These are phyloP conservation scores for Anas platyrhynchos DNA, from an alignment of 2,113 vertebrate species.

Conservation along the genomic window DNA sequence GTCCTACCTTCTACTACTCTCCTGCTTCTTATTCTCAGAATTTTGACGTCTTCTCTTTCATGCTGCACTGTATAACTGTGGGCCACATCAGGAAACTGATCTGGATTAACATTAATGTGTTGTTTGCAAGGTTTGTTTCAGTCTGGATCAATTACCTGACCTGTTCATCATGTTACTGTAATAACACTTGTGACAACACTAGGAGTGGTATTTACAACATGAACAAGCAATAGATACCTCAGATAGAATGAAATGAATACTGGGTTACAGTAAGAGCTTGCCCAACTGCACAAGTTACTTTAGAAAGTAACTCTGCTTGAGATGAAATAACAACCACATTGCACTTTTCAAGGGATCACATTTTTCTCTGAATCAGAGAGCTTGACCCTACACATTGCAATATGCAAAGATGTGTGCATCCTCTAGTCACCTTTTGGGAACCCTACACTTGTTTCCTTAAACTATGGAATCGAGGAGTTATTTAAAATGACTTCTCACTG, in stretches of 20 bases:
- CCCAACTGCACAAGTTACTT: not conserved
- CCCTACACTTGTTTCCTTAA: not conserved
- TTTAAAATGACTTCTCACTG: not conserved
- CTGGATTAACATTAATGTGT: not conserved
- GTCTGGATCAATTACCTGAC: not conserved
- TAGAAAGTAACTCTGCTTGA: not conserved
- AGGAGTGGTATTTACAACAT: not conserved
- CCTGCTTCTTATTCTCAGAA: not conserved
- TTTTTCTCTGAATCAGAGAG: not conserved
- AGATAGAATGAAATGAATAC: not conserved
- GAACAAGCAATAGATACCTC: not conserved
- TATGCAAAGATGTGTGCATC: not conserved
- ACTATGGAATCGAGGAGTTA: not conserved
- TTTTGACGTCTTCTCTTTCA: not conserved
- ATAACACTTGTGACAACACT: not conserved
- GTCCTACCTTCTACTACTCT: not conserved
- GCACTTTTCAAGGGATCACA: not conserved
- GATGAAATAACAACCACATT: not conserved
- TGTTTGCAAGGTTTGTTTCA: not conserved
- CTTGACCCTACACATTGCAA: not conserved
- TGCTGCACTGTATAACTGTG: not conserved
- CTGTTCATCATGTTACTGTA: not conserved
- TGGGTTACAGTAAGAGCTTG: not conserved
- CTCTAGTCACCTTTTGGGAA: not conserved
- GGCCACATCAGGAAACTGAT: not conserved